These are phyloP conservation scores for Eriosoma lanigerum DNA, from an alignment of 1,140 invertebrate genomes.

Conservation along the genomic window DNA sequence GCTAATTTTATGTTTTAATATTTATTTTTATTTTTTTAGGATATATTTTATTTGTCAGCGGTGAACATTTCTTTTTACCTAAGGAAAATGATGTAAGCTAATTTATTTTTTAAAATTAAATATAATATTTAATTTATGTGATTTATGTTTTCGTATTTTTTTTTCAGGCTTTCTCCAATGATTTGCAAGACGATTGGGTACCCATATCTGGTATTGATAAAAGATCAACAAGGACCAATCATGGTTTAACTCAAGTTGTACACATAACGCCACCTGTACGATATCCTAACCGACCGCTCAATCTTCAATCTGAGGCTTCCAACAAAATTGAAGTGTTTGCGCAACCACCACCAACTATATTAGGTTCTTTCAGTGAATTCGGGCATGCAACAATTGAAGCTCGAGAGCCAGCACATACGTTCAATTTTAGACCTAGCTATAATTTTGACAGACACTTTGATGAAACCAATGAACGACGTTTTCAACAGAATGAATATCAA, in stretches of 20 bases:
- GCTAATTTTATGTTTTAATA: neutral
- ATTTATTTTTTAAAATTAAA: neutral
- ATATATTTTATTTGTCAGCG: neutral
- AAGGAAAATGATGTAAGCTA: constrained; percentile 34
- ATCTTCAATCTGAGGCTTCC: constrained; percentile 48
- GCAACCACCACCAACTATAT: constrained; percentile 60
- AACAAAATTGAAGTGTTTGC: constrained; percentile 55
- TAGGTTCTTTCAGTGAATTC: constrained; percentile 60
- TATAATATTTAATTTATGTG: neutral
- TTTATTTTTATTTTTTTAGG: neutral
- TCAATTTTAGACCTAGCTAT: constrained; percentile 47
- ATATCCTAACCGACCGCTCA: neutral
- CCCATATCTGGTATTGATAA: constrained; percentile 22
- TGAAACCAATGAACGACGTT: constrained; percentile 13
- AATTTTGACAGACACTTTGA: constrained; percentile 32
- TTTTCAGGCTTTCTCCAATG: constrained; percentile 35
- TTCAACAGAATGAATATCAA: constrained; percentile 1
- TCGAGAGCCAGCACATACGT: constrained; percentile 54
- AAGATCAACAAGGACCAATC: neutral
- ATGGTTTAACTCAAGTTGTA: constrained; percentile 5
- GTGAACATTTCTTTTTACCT: constrained; percentile 44
- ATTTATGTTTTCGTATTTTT: neutral
- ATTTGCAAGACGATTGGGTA: constrained; percentile 39
- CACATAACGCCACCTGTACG: constrained; percentile 21
- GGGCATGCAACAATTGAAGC: constrained; percentile 59